phyloP scores from a whole-genome alignment of 2,113 vertebrate genomes.

The Alexandromys fortis region DNA sequence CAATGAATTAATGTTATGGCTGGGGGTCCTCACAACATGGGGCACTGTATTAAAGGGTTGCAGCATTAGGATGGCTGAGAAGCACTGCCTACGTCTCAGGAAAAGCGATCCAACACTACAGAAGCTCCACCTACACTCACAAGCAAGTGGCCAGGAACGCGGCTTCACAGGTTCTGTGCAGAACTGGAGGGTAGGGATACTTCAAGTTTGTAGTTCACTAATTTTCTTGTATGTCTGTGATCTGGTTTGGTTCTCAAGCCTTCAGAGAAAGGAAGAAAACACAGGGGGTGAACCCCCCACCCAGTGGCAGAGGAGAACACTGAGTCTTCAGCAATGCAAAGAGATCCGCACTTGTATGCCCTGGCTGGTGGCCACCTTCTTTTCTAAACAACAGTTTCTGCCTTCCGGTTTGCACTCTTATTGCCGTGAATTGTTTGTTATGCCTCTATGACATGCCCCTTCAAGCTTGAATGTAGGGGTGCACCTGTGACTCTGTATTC shows the following conservation, averaged over 20 bases:
- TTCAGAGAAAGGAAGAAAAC: not conserved
- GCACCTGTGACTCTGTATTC: not conserved
- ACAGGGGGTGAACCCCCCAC: not conserved
- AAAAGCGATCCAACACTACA: accelerated
- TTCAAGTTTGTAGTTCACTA: not conserved
- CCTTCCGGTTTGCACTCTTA: not conserved
- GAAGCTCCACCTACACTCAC: not conserved
- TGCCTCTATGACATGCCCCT: not conserved
- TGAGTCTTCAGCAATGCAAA: not conserved
- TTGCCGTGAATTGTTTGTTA: not conserved
- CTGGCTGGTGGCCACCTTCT: not conserved
- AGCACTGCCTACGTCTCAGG: not conserved
- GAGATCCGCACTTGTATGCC: not conserved
- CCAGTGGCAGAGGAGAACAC: not conserved
- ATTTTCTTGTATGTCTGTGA: not conserved
- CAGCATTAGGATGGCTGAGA: not conserved
- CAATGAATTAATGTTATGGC: not conserved
- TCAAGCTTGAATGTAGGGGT: not conserved
- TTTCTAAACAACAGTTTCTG: not conserved
- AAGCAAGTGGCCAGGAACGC: not conserved
- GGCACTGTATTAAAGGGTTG: not conserved
- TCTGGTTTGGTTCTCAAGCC: not conserved
- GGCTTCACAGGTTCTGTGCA: not conserved
- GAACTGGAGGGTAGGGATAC: not conserved
- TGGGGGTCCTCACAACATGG: not conserved